Evolutionary conservation across 2,888 invertebrate genomes (phyloP).

Genomic region (Leptinotarsa rubiginosa): DNA sequence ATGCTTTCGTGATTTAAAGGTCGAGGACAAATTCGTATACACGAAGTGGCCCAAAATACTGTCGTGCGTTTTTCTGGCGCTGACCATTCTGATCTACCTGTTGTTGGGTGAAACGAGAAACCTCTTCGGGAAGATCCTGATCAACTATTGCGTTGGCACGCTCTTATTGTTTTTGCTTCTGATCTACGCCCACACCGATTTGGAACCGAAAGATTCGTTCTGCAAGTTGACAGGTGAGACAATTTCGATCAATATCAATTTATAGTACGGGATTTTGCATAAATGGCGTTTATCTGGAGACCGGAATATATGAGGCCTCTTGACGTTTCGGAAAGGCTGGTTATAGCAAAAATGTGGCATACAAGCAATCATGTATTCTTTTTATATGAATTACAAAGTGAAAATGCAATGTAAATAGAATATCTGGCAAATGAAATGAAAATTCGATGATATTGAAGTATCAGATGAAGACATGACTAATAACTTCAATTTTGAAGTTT

Average conservation of each 20-base stretch:
- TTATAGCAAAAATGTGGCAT: too few species aligned
- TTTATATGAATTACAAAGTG: too few species aligned
- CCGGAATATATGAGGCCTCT: too few species aligned
- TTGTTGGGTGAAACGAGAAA: constrained; percentile 51
- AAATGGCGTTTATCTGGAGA: too few species aligned
- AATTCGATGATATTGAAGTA: too few species aligned
- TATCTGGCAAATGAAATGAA: too few species aligned
- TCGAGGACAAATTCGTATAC: constrained; percentile 47
- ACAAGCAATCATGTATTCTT: too few species aligned
- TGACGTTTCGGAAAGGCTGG: too few species aligned
- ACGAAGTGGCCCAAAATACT: constrained; percentile 52
- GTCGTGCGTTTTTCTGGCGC: constrained; percentile 51
- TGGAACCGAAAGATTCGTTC: constrained; percentile 31
- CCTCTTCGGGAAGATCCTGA: constrained; percentile 56
- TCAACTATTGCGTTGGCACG: constrained; percentile 53
- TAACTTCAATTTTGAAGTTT: too few species aligned
- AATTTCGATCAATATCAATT: not conserved
- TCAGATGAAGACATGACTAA: too few species aligned
- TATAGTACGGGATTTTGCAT: too few species aligned
- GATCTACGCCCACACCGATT: constrained; percentile 39
- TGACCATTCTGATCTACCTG: constrained; percentile 52
- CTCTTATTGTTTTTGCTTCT: constrained; percentile 48
- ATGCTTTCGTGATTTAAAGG: constrained; percentile 31
- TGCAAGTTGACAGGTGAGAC: constrained; percentile 48
- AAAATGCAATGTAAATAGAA: too few species aligned